phyloP scores from a whole-genome alignment of 35 echinoderm and acorn worm species.

The Stichopus chloronotus region DNA sequence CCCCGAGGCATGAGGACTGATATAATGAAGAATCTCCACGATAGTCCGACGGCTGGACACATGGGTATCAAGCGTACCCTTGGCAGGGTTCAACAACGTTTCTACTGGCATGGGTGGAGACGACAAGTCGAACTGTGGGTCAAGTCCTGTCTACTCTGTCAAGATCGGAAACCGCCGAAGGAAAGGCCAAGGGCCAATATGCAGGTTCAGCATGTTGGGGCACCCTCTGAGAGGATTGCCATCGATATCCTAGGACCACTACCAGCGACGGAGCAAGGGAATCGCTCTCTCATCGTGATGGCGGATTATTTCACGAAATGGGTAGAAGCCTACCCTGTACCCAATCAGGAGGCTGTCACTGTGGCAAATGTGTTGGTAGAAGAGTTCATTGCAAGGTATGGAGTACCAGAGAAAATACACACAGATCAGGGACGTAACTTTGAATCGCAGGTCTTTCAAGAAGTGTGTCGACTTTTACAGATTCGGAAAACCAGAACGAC shows the following conservation, averaged over 20 bases:
- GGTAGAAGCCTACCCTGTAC: conserved; percentile 56
- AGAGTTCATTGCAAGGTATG: conserved; percentile 38
- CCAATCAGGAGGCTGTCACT: conserved; percentile 43
- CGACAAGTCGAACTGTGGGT: conserved; percentile 35
- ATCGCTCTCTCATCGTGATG: conserved; percentile 59
- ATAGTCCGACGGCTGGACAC: conserved; percentile 52
- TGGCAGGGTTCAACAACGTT: conserved; percentile 39
- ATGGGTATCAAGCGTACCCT: conserved; percentile 61
- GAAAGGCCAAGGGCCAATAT: conserved; percentile 41
- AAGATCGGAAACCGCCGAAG: conserved; percentile 30
- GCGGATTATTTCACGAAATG: conserved; percentile 65
- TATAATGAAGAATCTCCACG: conserved; percentile 48
- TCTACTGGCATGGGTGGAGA: conserved; percentile 62
- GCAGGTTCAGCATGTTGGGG: conserved; percentile 43
- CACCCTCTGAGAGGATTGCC: conserved; percentile 71
- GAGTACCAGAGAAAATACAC: conserved; percentile 54
- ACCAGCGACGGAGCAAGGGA: conserved; percentile 44
- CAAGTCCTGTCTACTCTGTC: conserved; percentile 58
- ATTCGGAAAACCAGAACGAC: conserved; percentile 66
- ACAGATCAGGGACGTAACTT: conserved; percentile 74
- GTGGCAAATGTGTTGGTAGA: conserved; percentile 19
- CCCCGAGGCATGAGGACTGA: neutral
- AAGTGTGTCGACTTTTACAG: conserved; percentile 46
- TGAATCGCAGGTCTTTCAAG: conserved; percentile 57
- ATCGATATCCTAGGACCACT: conserved; percentile 77